These are phyloP conservation scores for Machimus atricapillus DNA, from an alignment of 2,888 invertebrate species.

Conservation along the genomic window DNA sequence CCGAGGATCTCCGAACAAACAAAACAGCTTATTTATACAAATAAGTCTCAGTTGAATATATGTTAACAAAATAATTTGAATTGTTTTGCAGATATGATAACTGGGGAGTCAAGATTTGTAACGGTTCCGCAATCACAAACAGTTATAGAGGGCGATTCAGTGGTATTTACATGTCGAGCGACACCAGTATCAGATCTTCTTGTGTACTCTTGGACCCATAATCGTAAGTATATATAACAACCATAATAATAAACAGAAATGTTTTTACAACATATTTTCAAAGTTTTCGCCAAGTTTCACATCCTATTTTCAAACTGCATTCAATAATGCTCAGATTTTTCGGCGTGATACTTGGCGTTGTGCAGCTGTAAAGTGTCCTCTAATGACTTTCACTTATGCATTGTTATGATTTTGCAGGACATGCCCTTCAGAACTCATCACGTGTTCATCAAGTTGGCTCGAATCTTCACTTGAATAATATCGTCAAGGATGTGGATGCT, in stretches of 20 bases:
- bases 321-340: not conserved
- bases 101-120: slow-evolving; percentile 54
- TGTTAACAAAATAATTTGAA: not conserved
- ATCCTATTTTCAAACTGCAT: slow-evolving; percentile 4
- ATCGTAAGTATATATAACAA: slow-evolving; percentile 54
- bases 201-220: slow-evolving; percentile 59
- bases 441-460: slow-evolving; percentile 58
- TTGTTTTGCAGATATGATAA: slow-evolving; percentile 36
- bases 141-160: slow-evolving; percentile 58
- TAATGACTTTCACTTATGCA: not conserved
- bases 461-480: slow-evolving; percentile 59
- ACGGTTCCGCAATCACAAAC: slow-evolving; percentile 59
- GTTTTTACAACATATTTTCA: not conserved
- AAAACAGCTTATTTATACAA: too few species aligned
- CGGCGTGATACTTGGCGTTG: not conserved
- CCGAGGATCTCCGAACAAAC: too few species aligned
- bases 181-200: slow-evolving; percentile 54
- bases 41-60: not conserved
- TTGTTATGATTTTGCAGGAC: slow-evolving; percentile 53
- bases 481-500: slow-evolving; percentile 56
- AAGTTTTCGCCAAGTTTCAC: not conserved
- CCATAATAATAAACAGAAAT: not conserved
- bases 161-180: slow-evolving; percentile 57
- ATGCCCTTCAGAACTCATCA: slow-evolving; percentile 56
- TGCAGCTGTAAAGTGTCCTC: not conserved